Percentiles rank a stretch among this genome's conserved stretches.
Evolutionary conservation across 2,888 invertebrate genomes (phyloP).

Genomic region (Drosophila pseudotakahashii): DNA sequence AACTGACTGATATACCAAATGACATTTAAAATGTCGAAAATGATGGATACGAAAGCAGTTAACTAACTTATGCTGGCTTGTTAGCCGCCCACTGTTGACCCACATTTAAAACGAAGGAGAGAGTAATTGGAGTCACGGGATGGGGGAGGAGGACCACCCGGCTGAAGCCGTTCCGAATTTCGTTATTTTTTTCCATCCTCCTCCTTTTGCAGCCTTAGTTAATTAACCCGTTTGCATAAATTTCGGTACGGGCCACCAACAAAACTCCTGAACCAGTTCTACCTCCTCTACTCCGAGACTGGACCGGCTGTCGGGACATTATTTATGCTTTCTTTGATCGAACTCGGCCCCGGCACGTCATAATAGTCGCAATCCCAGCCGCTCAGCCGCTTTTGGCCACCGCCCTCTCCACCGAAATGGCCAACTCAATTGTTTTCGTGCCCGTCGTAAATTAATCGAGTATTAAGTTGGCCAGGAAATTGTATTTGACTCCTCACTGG

Average conservation of each 20-base stretch:
- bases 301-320: slow-evolving; percentile 51
- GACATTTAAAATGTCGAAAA: slow-evolving; percentile 77
- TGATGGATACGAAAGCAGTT: slow-evolving; percentile 55
- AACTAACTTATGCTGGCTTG: slow-evolving; percentile 54
- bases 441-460: slow-evolving; percentile 68
- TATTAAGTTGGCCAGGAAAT: slow-evolving; percentile 62
- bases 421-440: slow-evolving; percentile 69
- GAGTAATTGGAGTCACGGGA: slow-evolving; percentile 12
- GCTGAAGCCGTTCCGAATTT: slow-evolving; percentile 61
- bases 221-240: slow-evolving; percentile 81
- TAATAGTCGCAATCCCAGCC: slow-evolving; percentile 59
- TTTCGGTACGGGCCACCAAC: slow-evolving; percentile 46
- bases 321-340: slow-evolving; percentile 81
- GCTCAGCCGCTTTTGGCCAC: background rate
- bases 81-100: slow-evolving; percentile 73
- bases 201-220: slow-evolving; percentile 54
- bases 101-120: slow-evolving; percentile 45
- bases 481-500: slow-evolving; percentile 50
- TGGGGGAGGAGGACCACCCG: slow-evolving; percentile 62
- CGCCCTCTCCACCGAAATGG: slow-evolving; percentile 7
- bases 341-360: slow-evolving; percentile 71
- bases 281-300: slow-evolving; percentile 35
- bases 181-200: slow-evolving; percentile 14
- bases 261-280: slow-evolving; percentile 38
- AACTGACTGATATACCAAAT: slow-evolving; percentile 53